Conservation (phyloP, 2,888 invertebrate genomes). For the Orthosia gracilis region DNA sequence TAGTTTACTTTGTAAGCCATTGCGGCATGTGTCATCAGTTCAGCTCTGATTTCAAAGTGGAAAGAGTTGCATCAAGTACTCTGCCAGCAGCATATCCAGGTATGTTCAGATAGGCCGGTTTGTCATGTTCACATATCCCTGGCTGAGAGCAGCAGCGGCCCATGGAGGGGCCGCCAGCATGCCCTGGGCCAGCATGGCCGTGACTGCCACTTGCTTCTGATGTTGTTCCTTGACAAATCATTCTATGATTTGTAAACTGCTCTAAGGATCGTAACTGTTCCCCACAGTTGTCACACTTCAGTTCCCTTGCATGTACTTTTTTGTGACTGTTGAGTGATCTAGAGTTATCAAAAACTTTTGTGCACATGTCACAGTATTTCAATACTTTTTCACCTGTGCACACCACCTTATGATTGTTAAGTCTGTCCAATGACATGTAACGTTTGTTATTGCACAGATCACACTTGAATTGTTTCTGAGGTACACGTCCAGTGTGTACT, state of each 20-base stretch:
- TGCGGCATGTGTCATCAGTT: conserved; percentile 80
- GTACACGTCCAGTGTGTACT: conserved; percentile 90
- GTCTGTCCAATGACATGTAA: conserved; percentile 89
- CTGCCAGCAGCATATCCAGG: conserved; percentile 88
- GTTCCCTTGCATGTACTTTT: conserved; percentile 89
- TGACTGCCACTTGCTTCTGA: conserved; percentile 81
- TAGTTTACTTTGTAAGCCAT: conserved; percentile 69
- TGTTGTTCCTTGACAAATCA: conserved; percentile 84
- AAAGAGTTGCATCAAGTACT: conserved; percentile 87
- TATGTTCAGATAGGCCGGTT: conserved; percentile 89
- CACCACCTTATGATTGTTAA: conserved; percentile 90
- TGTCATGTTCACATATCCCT: conserved; percentile 89
- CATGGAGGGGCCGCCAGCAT: conserved; percentile 68
- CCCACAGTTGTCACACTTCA: conserved; percentile 89
- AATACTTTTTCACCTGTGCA: conserved; percentile 89
- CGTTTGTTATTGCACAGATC: conserved; percentile 90
- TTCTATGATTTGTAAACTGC: conserved; percentile 89
- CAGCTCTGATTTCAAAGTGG: conserved; percentile 88
- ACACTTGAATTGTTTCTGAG: conserved; percentile 90
- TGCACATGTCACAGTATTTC: conserved; percentile 91
- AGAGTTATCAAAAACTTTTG: conserved; percentile 90
- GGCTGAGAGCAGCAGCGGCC: conserved; percentile 88
- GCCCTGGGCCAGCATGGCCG: conserved; percentile 72
- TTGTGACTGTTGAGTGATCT: conserved; percentile 90
- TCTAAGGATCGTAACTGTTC: conserved; percentile 89